These are phyloP conservation scores for Monodelphis domestica DNA, from an alignment of 2,797 vertebrate genomes.

Conservation along the genomic window DNA sequence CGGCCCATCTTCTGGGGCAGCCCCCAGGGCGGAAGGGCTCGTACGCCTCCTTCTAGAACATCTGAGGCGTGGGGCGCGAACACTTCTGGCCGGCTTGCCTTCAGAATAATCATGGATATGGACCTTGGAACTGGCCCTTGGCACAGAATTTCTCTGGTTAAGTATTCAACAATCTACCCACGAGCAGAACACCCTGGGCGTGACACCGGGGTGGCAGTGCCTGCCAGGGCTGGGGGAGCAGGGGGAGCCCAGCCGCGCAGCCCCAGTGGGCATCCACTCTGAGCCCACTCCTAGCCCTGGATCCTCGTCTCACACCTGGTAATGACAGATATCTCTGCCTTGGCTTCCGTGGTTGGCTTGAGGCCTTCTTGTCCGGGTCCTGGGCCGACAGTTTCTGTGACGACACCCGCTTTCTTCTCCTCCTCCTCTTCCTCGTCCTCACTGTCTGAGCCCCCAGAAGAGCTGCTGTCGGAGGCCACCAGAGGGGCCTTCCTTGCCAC, in stretches of 20 bases:
- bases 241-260: too few species aligned
- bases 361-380: slow-evolving; percentile 84
- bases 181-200: neutral
- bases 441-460: slow-evolving; percentile 90
- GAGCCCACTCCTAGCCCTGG: fast-evolving
- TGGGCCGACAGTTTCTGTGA: slow-evolving; percentile 84
- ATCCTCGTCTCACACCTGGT: slow-evolving; percentile 80
- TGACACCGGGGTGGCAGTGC: too few species aligned
- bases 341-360: slow-evolving; percentile 83
- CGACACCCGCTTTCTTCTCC: slow-evolving; percentile 76
- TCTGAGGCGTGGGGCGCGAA: neutral
- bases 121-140: neutral
- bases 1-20: too few species aligned
- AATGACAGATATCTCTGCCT: slow-evolving; percentile 86
- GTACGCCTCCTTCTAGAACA: neutral
- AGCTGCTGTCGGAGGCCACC: slow-evolving; percentile 91
- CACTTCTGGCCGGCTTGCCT: neutral
- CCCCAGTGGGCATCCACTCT: neutral
- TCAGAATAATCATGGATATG: neutral
- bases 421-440: slow-evolving; percentile 89
- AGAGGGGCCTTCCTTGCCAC: slow-evolving; percentile 86
- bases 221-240: too few species aligned
- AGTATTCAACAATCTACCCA: neutral
- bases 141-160: neutral
- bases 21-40: too few species aligned